Evolutionary conservation across 2,888 invertebrate species (phyloP).

Genomic region (Drosophila borealis): DNA sequence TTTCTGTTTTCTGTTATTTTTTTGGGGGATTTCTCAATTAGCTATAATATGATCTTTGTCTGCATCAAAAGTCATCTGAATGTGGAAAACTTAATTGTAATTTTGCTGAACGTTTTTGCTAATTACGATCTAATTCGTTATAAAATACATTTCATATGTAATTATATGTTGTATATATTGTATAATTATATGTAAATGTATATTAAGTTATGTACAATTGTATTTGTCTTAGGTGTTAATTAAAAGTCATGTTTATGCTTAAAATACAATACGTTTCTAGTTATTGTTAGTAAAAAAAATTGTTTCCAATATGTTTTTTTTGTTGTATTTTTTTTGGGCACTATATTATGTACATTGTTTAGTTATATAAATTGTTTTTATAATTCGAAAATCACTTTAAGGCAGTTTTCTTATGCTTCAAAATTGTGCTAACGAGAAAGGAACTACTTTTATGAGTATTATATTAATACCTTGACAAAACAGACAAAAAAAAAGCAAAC

Average conservation of each 20-base stretch:
- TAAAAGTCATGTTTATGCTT: conserved; percentile 71
- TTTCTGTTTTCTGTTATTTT: conserved; percentile 10
- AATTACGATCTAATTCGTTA: conserved; percentile 47
- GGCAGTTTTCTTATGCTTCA: conserved; percentile 72
- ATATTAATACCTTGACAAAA: conserved; percentile 11
- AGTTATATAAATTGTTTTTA: conserved; percentile 53
- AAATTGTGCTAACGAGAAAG: conserved; percentile 64
- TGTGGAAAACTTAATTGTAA: conserved; percentile 75
- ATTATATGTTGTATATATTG: conserved; percentile 26
- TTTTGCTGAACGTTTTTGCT: conserved; percentile 66
- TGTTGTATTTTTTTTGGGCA: conserved; percentile 43
- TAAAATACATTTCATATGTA: conserved; percentile 41
- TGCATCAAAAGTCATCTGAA: conserved; percentile 75
- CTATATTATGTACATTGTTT: conserved; percentile 63
- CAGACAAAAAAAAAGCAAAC: conserved; percentile 1
- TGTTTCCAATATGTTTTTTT: conserved; percentile 40
- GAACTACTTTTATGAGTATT: conserved; percentile 49
- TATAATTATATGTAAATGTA: conserved; percentile 42
- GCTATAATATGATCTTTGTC: conserved; percentile 50
- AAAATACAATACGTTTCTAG: conserved; percentile 62
- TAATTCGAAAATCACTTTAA: conserved; percentile 77
- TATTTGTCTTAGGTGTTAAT: conserved; percentile 55
- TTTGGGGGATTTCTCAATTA: conserved; percentile 18
- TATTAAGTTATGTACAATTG: conserved; percentile 53
- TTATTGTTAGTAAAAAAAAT: conserved; percentile 69